A percentile compares a stretch with the other conserved stretches of the same genome.
These are phyloP conservation scores for Ahaetulla prasina DNA, from an alignment of 2,113 vertebrate genomes.

Conservation along the genomic window DNA sequence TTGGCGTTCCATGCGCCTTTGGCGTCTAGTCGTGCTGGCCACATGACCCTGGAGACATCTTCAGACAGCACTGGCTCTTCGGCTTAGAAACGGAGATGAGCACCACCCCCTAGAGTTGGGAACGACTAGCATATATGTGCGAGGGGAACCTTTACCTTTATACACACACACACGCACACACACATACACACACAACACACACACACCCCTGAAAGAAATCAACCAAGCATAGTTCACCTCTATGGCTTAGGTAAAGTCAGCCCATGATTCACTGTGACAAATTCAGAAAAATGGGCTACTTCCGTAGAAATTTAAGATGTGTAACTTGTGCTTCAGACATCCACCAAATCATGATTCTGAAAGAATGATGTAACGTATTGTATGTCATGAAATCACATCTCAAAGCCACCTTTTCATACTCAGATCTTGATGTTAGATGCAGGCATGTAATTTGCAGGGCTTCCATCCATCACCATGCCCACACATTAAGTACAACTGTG, in stretches of 20 bases:
- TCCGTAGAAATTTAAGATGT: background rate
- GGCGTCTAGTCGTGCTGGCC: too few relatives aligned
- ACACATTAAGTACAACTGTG: background rate
- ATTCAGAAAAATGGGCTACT: background rate
- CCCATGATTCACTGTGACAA: background rate
- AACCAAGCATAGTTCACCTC: background rate
- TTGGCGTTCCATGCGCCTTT: too few relatives aligned
- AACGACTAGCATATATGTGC: too few relatives aligned
- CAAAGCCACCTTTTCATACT: background rate
- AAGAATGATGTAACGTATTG: background rate
- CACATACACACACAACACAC: too few relatives aligned
- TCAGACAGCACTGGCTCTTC: too few relatives aligned
- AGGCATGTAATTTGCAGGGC: background rate
- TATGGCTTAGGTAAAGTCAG: background rate
- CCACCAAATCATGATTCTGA: background rate
- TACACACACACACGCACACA: too few relatives aligned
- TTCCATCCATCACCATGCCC: background rate
- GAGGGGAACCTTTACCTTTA: too few relatives aligned
- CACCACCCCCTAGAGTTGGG: too few relatives aligned
- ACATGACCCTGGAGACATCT: too few relatives aligned
- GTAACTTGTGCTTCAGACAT: background rate
- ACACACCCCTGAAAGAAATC: background rate
- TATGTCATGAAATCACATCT: background rate
- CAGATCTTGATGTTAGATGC: background rate
- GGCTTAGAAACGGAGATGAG: too few relatives aligned